Evolutionary conservation across 2,888 invertebrate species (phyloP), one percentile per base, ranked within the genome.

Genomic region (Thereva nobilitata): DNA sequence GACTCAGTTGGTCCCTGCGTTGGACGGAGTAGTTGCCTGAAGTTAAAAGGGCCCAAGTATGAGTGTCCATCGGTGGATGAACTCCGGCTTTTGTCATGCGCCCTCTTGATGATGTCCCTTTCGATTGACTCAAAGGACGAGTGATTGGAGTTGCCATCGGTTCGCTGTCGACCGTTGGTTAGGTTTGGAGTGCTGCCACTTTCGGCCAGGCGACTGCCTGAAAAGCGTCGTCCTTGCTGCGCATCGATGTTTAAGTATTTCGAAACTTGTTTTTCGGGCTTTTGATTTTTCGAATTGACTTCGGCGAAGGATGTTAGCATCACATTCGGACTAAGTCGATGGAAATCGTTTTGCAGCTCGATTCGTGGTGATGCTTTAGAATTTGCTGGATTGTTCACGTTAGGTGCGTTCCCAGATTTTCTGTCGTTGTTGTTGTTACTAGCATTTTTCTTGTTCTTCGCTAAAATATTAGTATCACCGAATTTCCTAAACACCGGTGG

Each of bases 1-100:
- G 89, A 88, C 71, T 89, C 89, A 0, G 89, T 89, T 0, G 89
- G 89, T 2, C 87, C 85, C 66, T 86, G 80, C 1, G 88, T 88
- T 0, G 88, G 88, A 70, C 87, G 80, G 3, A 89, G 76, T 9
- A 89, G 76, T 72, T 87, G 86, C 55, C 88, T 83, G 74, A 89
- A 89, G 73, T 89, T 85, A 76, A 87, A 89, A 0, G 88, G 88
- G 0, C 89, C 88, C 52, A 85, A 84, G 7, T 84, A 83, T 71
- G 87, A 86, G 56, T 68, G 69, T 40, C 67, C 66, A 8, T 68
- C 71, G n/a, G 72, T 74, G 3, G 71, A 69, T 38, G 64, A 74
- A 40, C 44, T 53, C 12, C 63, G 56, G 10, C 47, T 64, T 2
- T 73, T 75, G 6, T 72, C 40, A 35, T 54, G 49, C 5, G 37